These are phyloP conservation scores for Yponomeuta evonymella DNA, from an alignment of 2,888 invertebrate genomes.

Conservation along the genomic window DNA sequence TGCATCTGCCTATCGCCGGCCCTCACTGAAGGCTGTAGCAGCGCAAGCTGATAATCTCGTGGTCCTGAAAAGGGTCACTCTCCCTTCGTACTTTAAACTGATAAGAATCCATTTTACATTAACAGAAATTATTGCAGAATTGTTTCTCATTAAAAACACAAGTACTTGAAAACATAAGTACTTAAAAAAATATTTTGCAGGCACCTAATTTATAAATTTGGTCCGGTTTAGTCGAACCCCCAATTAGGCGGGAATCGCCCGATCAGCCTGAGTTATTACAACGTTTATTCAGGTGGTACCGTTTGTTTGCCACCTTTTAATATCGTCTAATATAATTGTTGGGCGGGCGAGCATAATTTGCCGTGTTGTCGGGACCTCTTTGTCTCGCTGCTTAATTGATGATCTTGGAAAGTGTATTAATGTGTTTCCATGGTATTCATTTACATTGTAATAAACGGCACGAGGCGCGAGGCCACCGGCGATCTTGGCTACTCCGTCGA, in stretches of 20 bases:
- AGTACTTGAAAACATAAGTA: background rate
- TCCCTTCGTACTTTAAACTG: no score
- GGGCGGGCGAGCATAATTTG: background rate
- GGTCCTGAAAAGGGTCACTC: no score
- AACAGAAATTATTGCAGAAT: background rate
- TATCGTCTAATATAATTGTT: background rate
- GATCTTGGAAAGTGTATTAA: slow-evolving; percentile 9
- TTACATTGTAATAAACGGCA: background rate
- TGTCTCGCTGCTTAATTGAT: slow-evolving; percentile 8
- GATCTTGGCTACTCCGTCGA: no score
- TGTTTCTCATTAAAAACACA: no score
- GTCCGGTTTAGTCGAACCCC: background rate
- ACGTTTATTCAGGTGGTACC: background rate
- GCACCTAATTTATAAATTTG: background rate
- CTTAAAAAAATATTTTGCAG: background rate
- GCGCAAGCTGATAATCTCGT: no score
- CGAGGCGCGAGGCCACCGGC: background rate
- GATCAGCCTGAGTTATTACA: background rate
- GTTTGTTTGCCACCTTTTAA: background rate
- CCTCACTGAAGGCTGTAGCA: no score
- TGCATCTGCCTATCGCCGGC: no score
- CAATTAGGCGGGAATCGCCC: background rate
- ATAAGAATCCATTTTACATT: background rate
- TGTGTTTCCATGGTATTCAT: background rate
- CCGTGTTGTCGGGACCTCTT: slow-evolving; percentile 4